These are phyloP conservation scores for Chaetura pelagica DNA, from an alignment of 2,113 vertebrate genomes.

Conservation along the genomic window DNA sequence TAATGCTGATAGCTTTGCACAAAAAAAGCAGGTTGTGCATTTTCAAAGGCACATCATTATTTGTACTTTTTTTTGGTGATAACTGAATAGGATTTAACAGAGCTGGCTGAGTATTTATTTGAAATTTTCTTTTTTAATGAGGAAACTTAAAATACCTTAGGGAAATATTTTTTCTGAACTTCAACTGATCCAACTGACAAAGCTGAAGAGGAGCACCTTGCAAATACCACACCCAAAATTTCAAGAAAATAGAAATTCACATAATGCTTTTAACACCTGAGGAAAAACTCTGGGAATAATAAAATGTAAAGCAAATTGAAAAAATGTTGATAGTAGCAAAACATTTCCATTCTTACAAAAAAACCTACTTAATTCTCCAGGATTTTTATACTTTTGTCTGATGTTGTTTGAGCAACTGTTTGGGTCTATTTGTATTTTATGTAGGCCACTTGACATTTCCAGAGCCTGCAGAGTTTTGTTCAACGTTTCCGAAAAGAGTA, in stretches of 20 bases:
- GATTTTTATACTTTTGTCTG: not conserved
- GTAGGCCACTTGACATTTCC: conserved; percentile 31
- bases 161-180: not conserved
- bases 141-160: not conserved
- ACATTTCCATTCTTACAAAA: not conserved
- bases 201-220: not conserved
- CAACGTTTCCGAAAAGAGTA: not conserved
- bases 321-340: not conserved
- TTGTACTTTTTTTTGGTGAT: not conserved
- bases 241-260: not conserved
- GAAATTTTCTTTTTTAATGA: not conserved
- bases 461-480: not conserved
- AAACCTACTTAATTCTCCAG: not conserved
- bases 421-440: conserved; percentile 9
- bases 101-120: not conserved
- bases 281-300: not conserved
- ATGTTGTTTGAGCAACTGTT: conserved; percentile 3
- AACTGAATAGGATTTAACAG: not conserved
- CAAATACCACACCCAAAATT: not conserved
- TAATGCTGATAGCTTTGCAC: not conserved
- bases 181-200: not conserved
- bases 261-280: not conserved
- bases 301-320: not conserved
- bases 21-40: not conserved
- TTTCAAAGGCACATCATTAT: not conserved